Evolutionary conservation across 1,140 invertebrate species (phyloP), one percentile per base, ranked within the genome.

Genomic region (Propsilocerus akamusi): DNA sequence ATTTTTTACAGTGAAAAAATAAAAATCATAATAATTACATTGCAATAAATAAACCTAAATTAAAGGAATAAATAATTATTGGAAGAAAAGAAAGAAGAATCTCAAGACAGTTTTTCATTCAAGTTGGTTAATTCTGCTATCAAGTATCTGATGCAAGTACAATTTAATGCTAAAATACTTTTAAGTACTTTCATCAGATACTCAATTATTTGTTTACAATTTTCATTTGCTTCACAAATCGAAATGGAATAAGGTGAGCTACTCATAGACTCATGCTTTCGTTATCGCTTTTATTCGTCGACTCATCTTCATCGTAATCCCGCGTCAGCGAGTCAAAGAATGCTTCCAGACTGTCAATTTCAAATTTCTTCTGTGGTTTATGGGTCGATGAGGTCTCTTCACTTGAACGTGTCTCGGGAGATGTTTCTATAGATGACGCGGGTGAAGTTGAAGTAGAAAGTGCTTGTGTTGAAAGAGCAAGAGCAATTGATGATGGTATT

Each of bases 291-390:
- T 41, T 41, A 20, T 41, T 41, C 22, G 14, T 8, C 8, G 34
- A 41, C n/a, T 41, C 34, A 7, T 41, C 34, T 17, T 41, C 32
- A 37, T 37, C 34, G 14, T 41, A 41, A 41, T 41, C 34, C 14
- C 34, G 34, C 22, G 34, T 41, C 22, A 41, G 22, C 22, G 34
- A 41, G 3, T 41, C 34, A 41, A 41, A 41, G 3, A 41, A 17
- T 17, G 34, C 34, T 41, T 41, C 34, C 34, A 41, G 22, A 41
- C 34, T 41, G 14, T 41, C 34, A 41, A 41, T 41, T 41, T 41
- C 34, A 14, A 41, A 8, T 41, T 41, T 41, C 10, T 41, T 41
- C 12, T 17, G 12, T 41, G 34, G 5, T 41, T 41, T 41, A 14
- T 1, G 14, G 5, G 34, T 41, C 17, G 34, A 20, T 30, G 28